Evolutionary conservation across 2,113 vertebrate species (phyloP).

Genomic region (Rattus norvegicus): DNA sequence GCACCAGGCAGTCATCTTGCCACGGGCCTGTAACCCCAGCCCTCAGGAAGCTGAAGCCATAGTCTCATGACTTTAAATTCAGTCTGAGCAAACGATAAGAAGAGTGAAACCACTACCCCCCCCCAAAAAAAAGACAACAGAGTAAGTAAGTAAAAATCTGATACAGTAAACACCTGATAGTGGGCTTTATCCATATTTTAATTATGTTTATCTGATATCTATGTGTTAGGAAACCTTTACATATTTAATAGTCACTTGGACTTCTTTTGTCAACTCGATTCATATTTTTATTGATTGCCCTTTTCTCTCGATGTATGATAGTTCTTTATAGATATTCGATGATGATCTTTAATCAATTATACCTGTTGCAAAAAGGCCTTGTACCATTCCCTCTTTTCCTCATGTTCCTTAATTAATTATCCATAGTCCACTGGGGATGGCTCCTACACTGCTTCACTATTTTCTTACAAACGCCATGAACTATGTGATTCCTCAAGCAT

Average conservation of each 20-base stretch:
- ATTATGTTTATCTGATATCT: constrained; percentile 28
- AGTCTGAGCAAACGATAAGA: not conserved
- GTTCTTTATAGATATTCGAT: not conserved
- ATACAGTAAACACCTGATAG: not conserved
- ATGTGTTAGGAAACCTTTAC: not conserved
- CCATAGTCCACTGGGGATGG: not conserved
- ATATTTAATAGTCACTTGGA: constrained; percentile 20
- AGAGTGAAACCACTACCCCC: not conserved
- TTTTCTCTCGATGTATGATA: constrained; percentile 22
- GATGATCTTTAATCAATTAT: not conserved
- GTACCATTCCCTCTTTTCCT: not conserved
- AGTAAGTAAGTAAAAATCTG: not conserved
- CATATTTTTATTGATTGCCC: not conserved
- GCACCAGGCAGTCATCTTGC: too few species aligned
- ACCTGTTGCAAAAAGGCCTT: not conserved
- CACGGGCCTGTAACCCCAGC: not conserved
- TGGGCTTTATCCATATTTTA: constrained; percentile 8
- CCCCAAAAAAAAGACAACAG: not conserved
- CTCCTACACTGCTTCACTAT: not conserved
- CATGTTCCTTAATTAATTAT: not conserved
- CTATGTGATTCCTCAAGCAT: not conserved
- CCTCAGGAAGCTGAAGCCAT: not conserved
- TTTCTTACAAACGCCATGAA: constrained; percentile 34
- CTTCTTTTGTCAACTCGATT: constrained; percentile 19
- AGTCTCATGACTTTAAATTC: not conserved